Evolutionary conservation across 1,140 invertebrate species (phyloP), one percentile per base, ranked within the genome.

Genomic region (Batillaria attramentaria): DNA sequence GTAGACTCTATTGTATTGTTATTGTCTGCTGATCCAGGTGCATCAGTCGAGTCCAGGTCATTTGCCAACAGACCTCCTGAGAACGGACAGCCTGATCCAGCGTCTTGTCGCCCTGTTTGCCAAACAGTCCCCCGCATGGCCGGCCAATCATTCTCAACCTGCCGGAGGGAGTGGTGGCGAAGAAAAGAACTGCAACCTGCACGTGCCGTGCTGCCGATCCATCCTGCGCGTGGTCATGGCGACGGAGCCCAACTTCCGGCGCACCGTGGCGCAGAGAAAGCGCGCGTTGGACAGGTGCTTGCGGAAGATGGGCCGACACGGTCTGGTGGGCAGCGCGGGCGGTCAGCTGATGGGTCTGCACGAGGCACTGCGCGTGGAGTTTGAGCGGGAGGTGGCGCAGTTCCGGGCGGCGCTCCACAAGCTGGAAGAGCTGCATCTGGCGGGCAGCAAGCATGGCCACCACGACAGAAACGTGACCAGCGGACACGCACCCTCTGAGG

Each of bases 321-420:
- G 41, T 35, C 6, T 20, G 24, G 96, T 95, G 0, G 92, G 93
- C 43, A 93, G 92, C 10, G 92, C 92, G 4, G 92, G 93, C 85
- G 92, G 94, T 79, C 91, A 92, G 4, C 86, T 94, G 3, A 92
- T 93, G 79, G 92, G 92, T 78, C 87, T 94, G 3, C 93, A 93
- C 85, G 93, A 94, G 42, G 94, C 94, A 1, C 92, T 96, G 65
- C 95, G 95, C 90, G 93, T 95, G 18, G 95, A 97, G 90, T 94
- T 98, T 60, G 95, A 96, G 84, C 91, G 94, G 57, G 94, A 96
- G 41, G 94, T 96, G 24, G 95, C 96, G 31, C 95, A 95, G 35
- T 98, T 97, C 91, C 97, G 97, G 90, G 93, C 93, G 81, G 96
- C 96, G 24, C 90, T 98, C 62, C 95, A 96, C 85, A 97, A 96